Evolutionary conservation across 2,113 vertebrate genomes (phyloP), one percentile per base, ranked within the genome.

Genomic region (Motacilla alba): DNA sequence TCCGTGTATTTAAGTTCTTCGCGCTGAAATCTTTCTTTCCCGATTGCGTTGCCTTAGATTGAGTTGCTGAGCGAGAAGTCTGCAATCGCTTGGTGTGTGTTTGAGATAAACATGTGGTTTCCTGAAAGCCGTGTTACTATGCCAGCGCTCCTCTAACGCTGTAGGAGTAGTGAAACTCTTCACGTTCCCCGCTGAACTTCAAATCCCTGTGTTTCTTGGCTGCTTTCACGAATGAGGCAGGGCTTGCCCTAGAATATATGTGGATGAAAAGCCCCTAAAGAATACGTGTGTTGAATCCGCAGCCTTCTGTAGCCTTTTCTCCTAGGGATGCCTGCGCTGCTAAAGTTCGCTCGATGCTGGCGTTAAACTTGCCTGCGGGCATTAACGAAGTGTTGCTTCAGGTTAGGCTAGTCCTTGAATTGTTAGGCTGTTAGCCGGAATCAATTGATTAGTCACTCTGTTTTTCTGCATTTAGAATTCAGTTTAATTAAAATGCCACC

Each of bases 71-170:
- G 86, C 49, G 27, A 87, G 80, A 87, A 68, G 67, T 39, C 69
- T 84, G 88, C 62, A 84, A 28, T 69, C 56, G 73, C 80, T 37
- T 72, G 76, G 52, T 91, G 94, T 47, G 3, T 66, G 55, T 85
- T 76, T 35, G 84, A 93, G 95, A 97, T 96, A 96, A 96, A 92
- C 88, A 33, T 96, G 96, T 60, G 96, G 95, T 97, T 97, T 97
- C 95, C 95, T 96, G 90, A 95, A 95, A 96, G 83, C 85, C 26
- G 3, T 21, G 49, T 83, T 93, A 85, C 74, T 94, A 15, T 43
- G 75, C 92, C 77, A 89, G 69, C 80, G 46, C 39, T 83, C 21
- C 39, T 41, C 74, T 68, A 31, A 37, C 9, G 80, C 76, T 75
- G 67, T 75, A n/a, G 83, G 80, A 64, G 63, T 74, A 49, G 31